Conservation (phyloP, 2,797 vertebrate species). For the Paratrypauchen microcephalus region DNA sequence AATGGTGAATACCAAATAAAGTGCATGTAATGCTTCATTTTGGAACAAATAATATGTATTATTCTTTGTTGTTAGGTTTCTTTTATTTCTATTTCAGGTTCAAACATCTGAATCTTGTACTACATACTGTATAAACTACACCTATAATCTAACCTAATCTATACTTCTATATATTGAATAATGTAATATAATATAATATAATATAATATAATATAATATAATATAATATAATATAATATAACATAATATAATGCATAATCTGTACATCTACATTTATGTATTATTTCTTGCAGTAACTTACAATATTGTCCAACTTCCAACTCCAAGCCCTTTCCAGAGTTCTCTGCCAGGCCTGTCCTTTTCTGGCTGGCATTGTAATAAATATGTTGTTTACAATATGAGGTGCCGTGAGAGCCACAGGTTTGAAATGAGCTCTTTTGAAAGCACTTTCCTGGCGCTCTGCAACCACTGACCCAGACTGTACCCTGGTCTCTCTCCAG, state of each 20-base stretch:
- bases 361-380: not conserved
- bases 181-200: too few relatives aligned
- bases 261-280: too few relatives aligned
- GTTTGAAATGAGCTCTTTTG: conserved; percentile 7
- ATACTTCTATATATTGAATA: too few relatives aligned
- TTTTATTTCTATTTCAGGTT: not conserved
- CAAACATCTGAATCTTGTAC: too few relatives aligned
- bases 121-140: too few relatives aligned
- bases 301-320: not conserved
- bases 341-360: not conserved
- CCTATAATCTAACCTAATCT: not conserved
- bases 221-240: too few relatives aligned
- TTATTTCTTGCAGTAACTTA: not conserved
- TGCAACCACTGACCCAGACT: conserved; percentile 26
- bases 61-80: not conserved
- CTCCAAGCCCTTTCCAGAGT: not conserved
- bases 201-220: too few relatives aligned
- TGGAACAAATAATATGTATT: too few relatives aligned
- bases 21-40: not conserved
- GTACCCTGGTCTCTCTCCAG: not conserved
- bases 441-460: conserved; percentile 4
- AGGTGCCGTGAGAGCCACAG: not conserved
- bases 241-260: too few relatives aligned
- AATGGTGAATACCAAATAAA: not conserved
- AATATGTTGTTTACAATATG: not conserved